Evolutionary conservation across 2,113 vertebrate species (phyloP), one percentile per base, ranked within the genome.

Genomic region (Hystrix brachyura): DNA sequence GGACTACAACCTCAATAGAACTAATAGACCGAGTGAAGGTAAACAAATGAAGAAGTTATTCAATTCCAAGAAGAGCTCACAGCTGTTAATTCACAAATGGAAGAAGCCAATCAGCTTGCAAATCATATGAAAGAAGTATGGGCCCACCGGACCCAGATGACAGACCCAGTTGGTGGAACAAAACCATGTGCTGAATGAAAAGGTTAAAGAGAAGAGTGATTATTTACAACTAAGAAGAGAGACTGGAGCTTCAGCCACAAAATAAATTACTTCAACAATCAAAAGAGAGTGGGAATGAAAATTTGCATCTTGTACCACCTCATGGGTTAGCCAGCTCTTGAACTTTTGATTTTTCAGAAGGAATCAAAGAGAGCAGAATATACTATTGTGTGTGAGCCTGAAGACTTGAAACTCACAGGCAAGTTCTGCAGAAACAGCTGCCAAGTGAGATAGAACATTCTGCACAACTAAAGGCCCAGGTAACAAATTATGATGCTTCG

Each of bases 371-470:
- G 98, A 96, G 79, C 98, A 91, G 99, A 99, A 98, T 98, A 97
- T 38, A 97, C 98, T 84, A 98, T 96, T 46, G 98, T 93, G 17
- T 84, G 99, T 96, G 97, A 99, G 0, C 94, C 98, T 81, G 98
- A 99, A 82, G 99, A 99, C 99, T 98, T 83, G 98, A 99, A 98
- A 98, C 87, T 91, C 98, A 99, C 38, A 99, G 98, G 95, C 98
- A 99, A 96, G 97, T 98, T 94, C 97, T 99, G 93, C 99, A 99
- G 97, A 98, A 98, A 65, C 99, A 99, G 97, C 98, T 99, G 59
- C 98, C 99, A 90, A 99, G 84, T 80, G 99, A 99, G 99, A 98
- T 99, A 92, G 99, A 99, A 79, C 98, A 53, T 60, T 98, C 98
- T 95, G 96, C 98, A 69, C 98, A 99, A 95, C 97, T 99, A 88